phyloP scores from a whole-genome alignment of 2,113 vertebrate species.

The Loxodonta africana region DNA sequence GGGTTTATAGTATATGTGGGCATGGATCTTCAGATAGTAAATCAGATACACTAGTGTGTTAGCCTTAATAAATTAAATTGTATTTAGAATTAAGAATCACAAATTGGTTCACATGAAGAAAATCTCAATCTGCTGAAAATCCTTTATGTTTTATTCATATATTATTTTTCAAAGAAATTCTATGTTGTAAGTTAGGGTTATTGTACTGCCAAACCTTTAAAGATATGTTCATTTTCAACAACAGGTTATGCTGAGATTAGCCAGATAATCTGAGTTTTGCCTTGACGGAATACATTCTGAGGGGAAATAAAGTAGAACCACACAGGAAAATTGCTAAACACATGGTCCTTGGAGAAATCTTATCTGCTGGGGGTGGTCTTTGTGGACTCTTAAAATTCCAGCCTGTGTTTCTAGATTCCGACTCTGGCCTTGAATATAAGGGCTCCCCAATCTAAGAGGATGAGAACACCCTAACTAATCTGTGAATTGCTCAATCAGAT shows the following conservation, averaged over 20 bases:
- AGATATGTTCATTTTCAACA: background rate
- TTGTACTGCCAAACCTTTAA: background rate
- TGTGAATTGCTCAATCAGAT: too few relatives aligned
- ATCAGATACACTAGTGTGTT: background rate
- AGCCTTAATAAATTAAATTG: background rate
- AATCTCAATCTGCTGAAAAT: background rate
- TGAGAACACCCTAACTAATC: too few relatives aligned
- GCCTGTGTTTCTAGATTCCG: too few relatives aligned
- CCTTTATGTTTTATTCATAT: too few relatives aligned
- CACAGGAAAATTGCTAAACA: background rate
- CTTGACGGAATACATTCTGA: background rate
- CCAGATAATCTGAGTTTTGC: background rate
- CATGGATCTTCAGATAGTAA: too few relatives aligned
- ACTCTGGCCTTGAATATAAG: too few relatives aligned
- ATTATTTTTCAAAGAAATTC: background rate
- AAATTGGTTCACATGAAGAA: background rate
- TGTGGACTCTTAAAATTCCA: too few relatives aligned
- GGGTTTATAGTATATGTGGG: too few relatives aligned
- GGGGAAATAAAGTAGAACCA: background rate
- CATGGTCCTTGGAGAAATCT: background rate
- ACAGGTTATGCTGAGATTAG: background rate
- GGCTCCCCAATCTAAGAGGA: too few relatives aligned
- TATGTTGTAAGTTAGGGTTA: too few relatives aligned
- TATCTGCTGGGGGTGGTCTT: background rate
- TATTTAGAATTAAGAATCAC: background rate